phyloP scores from a whole-genome alignment of 2,888 invertebrate species.

The Lampropteryx suffumata region DNA sequence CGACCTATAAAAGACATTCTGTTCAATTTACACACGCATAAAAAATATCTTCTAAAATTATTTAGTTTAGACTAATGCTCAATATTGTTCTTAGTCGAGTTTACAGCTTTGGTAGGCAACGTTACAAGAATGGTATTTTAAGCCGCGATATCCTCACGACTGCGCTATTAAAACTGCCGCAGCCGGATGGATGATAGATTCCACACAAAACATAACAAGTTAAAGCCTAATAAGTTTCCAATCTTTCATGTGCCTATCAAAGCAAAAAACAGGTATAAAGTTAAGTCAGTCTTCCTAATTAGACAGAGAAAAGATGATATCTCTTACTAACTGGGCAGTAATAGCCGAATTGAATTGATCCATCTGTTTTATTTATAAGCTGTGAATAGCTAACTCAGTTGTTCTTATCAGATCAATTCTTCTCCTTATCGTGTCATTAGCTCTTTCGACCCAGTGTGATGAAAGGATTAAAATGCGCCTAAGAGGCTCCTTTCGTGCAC shows the following conservation, averaged over 20 bases:
- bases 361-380: neutral
- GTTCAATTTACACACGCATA: conserved; percentile 55
- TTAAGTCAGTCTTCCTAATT: conserved; percentile 9
- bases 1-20: conserved; percentile 66
- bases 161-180: neutral
- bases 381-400: too few relatives aligned
- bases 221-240: too few relatives aligned
- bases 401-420: too few relatives aligned
- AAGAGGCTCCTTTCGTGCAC: too few relatives aligned
- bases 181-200: neutral
- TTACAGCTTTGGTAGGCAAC: conserved; percentile 12
- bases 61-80: conserved; percentile 55
- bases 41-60: conserved; percentile 52
- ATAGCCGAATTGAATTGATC: conserved; percentile 3
- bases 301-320: conserved; percentile 1
- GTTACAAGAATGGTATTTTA: neutral
- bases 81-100: conserved; percentile 46
- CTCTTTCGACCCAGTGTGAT: too few relatives aligned
- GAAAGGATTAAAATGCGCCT: too few relatives aligned
- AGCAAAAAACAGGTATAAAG: neutral
- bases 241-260: neutral
- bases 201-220: too few relatives aligned
- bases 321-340: conserved; percentile 4
- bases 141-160: neutral
- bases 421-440: too few relatives aligned